A percentile compares a stretch with the other conserved stretches of the same genome.
These are phyloP conservation scores for Atherinomorus stipes DNA, from an alignment of 2,113 vertebrate species.

Conservation along the genomic window DNA sequence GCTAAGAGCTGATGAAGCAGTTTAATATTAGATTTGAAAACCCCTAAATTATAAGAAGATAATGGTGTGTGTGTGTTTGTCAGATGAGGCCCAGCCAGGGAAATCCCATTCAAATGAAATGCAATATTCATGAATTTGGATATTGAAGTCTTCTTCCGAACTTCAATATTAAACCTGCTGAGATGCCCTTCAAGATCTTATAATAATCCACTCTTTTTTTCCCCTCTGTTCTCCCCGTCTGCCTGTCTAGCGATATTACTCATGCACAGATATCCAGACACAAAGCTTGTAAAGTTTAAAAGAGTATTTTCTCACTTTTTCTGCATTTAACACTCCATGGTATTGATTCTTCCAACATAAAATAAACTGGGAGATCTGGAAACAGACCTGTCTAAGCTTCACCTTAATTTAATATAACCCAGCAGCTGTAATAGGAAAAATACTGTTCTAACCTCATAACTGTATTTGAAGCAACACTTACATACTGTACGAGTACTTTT, in stretches of 20 bases:
- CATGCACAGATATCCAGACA: neutral
- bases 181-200: constrained; percentile 38
- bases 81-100: constrained; percentile 30
- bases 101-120: constrained; percentile 58
- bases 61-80: constrained; percentile 44
- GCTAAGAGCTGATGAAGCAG: constrained; percentile 30
- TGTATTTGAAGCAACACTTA: too few relatives aligned
- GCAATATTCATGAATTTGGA: constrained; percentile 59
- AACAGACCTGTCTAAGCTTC: neutral
- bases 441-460: neutral
- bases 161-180: constrained; percentile 54
- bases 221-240: constrained; percentile 3
- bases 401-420: neutral
- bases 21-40: constrained; percentile 23
- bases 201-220: constrained; percentile 38
- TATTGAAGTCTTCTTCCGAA: constrained; percentile 42
- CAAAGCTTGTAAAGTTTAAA: neutral
- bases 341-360: neutral
- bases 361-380: neutral
- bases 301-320: neutral
- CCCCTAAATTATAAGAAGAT: constrained; percentile 29
- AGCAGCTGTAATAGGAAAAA: neutral
- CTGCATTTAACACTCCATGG: neutral
- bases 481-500: neutral
- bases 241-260: constrained; percentile 12